phyloP scores from a whole-genome alignment of 2,113 vertebrate species.

The Ochotona curzoniae region DNA sequence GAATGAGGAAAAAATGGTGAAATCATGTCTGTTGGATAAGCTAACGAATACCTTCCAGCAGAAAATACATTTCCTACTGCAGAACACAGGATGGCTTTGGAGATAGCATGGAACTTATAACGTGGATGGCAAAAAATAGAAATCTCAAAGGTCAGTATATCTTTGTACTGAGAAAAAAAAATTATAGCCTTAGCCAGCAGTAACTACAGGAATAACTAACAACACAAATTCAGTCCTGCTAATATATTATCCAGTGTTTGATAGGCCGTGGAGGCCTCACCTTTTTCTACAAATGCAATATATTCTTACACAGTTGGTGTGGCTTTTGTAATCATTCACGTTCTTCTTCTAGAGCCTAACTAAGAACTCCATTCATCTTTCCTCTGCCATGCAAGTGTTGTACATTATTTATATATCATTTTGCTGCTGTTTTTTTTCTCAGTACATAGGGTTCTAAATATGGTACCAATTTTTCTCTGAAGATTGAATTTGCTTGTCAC shows the following conservation, averaged over 20 bases:
- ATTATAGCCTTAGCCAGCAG: conserved; percentile 49
- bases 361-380: conserved; percentile 77
- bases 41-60: conserved; percentile 50
- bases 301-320: neutral
- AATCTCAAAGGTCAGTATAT: conserved; percentile 58
- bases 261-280: conserved; percentile 49
- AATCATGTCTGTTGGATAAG: conserved; percentile 14
- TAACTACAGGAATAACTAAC: conserved; percentile 62
- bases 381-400: conserved; percentile 61
- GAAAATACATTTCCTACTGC: conserved; percentile 40
- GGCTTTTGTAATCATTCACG: conserved; percentile 61
- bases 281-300: conserved; percentile 62
- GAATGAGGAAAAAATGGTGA: neutral
- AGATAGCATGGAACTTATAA: conserved; percentile 44
- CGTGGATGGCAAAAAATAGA: conserved; percentile 55
- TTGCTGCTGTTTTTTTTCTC: conserved; percentile 17
- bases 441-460: conserved; percentile 54
- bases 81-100: conserved; percentile 60
- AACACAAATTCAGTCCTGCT: conserved; percentile 15
- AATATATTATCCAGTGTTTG: conserved; percentile 68
- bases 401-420: conserved; percentile 62
- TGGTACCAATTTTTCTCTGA: neutral
- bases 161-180: conserved; percentile 54
- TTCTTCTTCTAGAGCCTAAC: conserved; percentile 55
- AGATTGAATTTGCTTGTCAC: neutral